A percentile compares a stretch with the other conserved stretches of the same genome.
Evolutionary conservation across 1,140 invertebrate genomes (phyloP).

Genomic region (Papilio aristodemus): DNA sequence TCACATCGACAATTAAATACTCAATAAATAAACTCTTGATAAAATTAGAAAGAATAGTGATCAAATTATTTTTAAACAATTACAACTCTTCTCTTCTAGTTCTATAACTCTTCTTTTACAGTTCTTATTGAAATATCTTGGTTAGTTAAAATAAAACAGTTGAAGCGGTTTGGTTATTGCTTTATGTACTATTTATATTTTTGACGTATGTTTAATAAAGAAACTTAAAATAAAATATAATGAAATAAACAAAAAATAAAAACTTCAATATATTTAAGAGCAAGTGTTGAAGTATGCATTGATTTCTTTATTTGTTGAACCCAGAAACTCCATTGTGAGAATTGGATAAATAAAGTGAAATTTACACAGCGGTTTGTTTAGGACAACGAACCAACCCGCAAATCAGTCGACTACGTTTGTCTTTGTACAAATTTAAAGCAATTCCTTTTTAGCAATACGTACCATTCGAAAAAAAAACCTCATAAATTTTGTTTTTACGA

Average conservation of each 20-base stretch:
- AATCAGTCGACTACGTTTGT: constrained; percentile 26
- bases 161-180: too few relatives aligned
- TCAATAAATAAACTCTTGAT: too few relatives aligned
- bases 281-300: constrained; percentile 9
- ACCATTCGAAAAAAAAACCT: background rate
- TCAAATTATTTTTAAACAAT: too few relatives aligned
- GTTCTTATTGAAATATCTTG: too few relatives aligned
- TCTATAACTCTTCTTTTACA: too few relatives aligned
- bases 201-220: too few relatives aligned
- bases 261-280: background rate
- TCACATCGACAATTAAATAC: too few relatives aligned
- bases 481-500: background rate
- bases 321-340: constrained; percentile 5
- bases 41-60: too few relatives aligned
- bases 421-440: background rate
- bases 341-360: constrained; percentile 28
- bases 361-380: constrained; percentile 29
- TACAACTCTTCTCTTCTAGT: too few relatives aligned
- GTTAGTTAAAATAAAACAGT: too few relatives aligned
- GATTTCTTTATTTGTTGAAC: constrained; percentile 23
- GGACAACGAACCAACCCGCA: constrained; percentile 26
- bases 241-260: background rate
- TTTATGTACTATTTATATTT: too few relatives aligned
- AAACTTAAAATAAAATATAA: background rate
- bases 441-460: background rate